These are phyloP conservation scores for Chaetodon trifasciatus DNA, from an alignment of 2,797 vertebrate genomes.

Conservation along the genomic window DNA sequence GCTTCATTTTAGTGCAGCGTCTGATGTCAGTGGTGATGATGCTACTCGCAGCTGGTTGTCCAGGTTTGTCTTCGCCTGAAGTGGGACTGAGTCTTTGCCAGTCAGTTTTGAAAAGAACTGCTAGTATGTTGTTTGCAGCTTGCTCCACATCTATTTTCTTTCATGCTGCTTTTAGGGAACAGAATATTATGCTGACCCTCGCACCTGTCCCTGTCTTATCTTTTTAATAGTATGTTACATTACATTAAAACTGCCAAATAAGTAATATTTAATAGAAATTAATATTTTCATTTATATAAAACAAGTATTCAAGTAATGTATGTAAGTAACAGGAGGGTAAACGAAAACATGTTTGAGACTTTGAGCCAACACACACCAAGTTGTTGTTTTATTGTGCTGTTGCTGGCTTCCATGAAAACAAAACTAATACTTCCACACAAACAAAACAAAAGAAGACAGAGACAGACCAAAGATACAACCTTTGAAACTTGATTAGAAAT, in stretches of 20 bases:
- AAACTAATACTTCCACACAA: neutral
- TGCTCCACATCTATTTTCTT: no score
- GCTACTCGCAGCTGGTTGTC: no score
- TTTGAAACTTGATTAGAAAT: slow-evolving; percentile 21
- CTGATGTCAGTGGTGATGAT: no score
- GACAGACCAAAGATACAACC: slow-evolving; percentile 1
- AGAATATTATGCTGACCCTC: neutral
- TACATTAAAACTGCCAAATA: neutral
- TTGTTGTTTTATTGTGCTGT: neutral
- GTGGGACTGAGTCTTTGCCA: no score
- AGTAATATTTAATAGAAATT: neutral
- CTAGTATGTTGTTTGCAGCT: no score
- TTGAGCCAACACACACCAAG: no score
- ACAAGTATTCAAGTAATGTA: neutral
- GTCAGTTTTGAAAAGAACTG: no score
- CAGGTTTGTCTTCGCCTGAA: no score
- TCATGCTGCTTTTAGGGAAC: no score
- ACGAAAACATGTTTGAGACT: no score
- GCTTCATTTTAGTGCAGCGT: no score
- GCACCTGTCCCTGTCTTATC: no score
- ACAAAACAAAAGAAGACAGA: neutral
- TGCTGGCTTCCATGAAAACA: neutral
- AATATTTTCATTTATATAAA: neutral
- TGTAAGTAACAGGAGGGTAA: neutral
- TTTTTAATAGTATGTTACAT: neutral